Base-by-base conservation (phyloP, 2,888 invertebrate species). In the Amphimallon solstitiale region DNA sequence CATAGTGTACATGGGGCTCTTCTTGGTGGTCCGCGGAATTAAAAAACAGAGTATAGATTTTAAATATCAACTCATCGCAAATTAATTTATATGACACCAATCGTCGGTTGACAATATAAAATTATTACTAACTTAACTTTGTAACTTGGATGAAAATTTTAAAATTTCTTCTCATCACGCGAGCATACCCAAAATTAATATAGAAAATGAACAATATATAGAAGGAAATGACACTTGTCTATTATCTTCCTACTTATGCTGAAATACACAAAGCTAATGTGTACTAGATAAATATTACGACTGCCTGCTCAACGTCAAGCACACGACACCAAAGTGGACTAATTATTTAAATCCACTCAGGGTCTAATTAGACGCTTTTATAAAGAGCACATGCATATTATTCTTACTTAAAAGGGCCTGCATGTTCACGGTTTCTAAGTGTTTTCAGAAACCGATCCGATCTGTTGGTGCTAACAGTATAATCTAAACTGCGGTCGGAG, bases 301-400 rank as follows among this genome's bases (percentile, higher is more conserved):
- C 54, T 63, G 62, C 63, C 66, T 66, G 66, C 29, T 63, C 29
- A 40, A 37, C 51, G 46, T 66, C 63, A 63, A 63, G 23, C 17
- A 19, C 46, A 45, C 14, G 56, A 64, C 38, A 56, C 40, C 65
- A 43, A n/a, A 59, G 49, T 54, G 59, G 38, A 34, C 54, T 63
- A 54, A 66, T 66, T 56, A 63, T 63, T 66, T 48, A 38, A 56
- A 63, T 56, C 63, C 66, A 62, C 66, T 66, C 63, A 66, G 63
- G 52, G 43, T 38, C 51, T 48, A 52, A 48, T 66, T 66, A 54
- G 45, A 51, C 15, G 61, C 54, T 29, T 49, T 62, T 54, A 17
- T 61, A 37, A 17, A 35, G 15, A 37, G 15, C 15, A 60, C 29
- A 63, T 62, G 43, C 49, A 63, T 56, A 48, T 52, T 46, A 34